phyloP scores from a whole-genome alignment of 2,888 invertebrate species.

The Heliconius aoede region DNA sequence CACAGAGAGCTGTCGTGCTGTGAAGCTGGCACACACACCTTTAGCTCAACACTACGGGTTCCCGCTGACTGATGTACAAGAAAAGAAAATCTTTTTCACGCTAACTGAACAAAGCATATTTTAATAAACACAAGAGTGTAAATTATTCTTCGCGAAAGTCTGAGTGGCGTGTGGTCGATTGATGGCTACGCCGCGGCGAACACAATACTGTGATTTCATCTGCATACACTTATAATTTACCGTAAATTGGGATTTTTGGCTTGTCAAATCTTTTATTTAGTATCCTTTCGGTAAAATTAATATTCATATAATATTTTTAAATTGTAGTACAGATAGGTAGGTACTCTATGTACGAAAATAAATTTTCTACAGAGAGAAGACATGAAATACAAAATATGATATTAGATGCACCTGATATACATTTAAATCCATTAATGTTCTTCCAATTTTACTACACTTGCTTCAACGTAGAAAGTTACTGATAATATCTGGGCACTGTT shows the following conservation, averaged over 20 bases:
- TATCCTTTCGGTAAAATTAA: neutral
- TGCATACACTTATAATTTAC: slow-evolving; percentile 47
- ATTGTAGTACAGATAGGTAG: too few relatives aligned
- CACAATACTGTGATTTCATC: slow-evolving; percentile 76
- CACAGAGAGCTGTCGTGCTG: slow-evolving; percentile 75
- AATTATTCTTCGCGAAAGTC: slow-evolving; percentile 80
- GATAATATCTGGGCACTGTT: slow-evolving; percentile 53
- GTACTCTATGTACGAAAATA: neutral
- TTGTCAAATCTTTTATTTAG: neutral
- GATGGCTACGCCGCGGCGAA: slow-evolving; percentile 55
- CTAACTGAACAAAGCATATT: slow-evolving; percentile 77
- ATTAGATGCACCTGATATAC: slow-evolving; percentile 63
- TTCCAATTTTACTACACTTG: slow-evolving; percentile 62
- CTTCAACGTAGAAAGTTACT: slow-evolving; percentile 57
- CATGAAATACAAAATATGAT: slow-evolving; percentile 24
- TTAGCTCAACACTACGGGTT: slow-evolving; percentile 64
- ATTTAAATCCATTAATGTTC: slow-evolving; percentile 64
- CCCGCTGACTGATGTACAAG: slow-evolving; percentile 57
- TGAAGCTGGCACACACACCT: slow-evolving; percentile 64
- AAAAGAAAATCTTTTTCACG: slow-evolving; percentile 82
- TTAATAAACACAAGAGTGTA: slow-evolving; percentile 77
- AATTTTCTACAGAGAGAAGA: neutral
- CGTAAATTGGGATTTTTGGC: neutral
- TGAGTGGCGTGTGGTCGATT: slow-evolving; percentile 63
- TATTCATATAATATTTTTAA: neutral